These are phyloP conservation scores for Uloborus plumipes DNA, from an alignment of 2,888 invertebrate species.

Conservation along the genomic window DNA sequence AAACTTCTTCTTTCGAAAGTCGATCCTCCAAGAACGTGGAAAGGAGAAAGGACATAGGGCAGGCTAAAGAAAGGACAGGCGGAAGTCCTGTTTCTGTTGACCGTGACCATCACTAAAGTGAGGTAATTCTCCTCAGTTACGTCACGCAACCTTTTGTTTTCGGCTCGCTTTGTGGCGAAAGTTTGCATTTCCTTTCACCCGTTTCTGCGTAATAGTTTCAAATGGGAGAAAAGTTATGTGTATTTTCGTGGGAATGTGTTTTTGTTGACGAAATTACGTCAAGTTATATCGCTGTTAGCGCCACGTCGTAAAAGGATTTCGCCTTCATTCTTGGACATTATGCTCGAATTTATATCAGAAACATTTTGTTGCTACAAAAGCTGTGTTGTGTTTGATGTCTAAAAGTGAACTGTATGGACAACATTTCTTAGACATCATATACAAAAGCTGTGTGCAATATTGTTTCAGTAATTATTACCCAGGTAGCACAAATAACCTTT, in stretches of 20 bases:
- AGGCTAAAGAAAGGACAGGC: constrained; percentile 4
- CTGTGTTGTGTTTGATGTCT: too few relatives aligned
- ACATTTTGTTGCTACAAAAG: too few relatives aligned
- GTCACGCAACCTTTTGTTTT: constrained; percentile 14
- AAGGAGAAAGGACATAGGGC: constrained; percentile 4
- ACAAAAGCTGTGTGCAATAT: too few relatives aligned
- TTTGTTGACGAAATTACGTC: too few relatives aligned
- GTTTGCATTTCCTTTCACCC: background rate
- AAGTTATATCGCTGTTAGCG: too few relatives aligned
- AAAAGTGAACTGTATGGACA: too few relatives aligned
- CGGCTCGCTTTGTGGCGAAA: constrained; percentile 6
- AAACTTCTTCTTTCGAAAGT: background rate
- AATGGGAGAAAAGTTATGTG: background rate
- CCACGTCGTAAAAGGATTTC: too few relatives aligned
- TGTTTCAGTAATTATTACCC: too few relatives aligned
- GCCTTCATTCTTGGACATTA: too few relatives aligned
- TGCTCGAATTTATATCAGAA: too few relatives aligned
- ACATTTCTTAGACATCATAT: too few relatives aligned
- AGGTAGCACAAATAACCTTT: too few relatives aligned
- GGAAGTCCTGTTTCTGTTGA: constrained; percentile 27
- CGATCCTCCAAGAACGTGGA: background rate
- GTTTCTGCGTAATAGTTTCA: background rate
- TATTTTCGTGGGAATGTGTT: background rate
- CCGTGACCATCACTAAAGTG: constrained; percentile 32
- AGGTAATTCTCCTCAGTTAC: constrained; percentile 11